Evolutionary conservation across 2,113 vertebrate species (phyloP).

Genomic region (Pleuronectes platessa): DNA sequence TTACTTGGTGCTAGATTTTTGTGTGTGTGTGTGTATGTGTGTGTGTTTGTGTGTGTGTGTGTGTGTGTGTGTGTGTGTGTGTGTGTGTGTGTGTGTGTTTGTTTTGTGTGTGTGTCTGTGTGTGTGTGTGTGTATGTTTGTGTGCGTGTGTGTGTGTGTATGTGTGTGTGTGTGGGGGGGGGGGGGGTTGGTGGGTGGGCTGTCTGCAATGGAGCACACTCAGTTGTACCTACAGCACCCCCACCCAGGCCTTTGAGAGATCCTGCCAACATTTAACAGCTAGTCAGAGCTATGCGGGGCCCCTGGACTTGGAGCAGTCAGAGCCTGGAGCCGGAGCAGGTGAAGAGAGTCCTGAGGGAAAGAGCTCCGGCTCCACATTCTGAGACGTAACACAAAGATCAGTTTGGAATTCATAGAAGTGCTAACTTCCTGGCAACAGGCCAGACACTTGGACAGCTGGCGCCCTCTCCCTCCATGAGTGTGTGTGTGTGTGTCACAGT

Average conservation of each 20-base stretch:
- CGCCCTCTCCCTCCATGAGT: neutral
- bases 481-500: neutral
- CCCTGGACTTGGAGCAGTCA: conserved; percentile 46
- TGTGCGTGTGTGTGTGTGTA: too few relatives aligned
- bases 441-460: conserved; percentile 73
- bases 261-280: conserved; percentile 62
- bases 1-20: neutral
- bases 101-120: too few relatives aligned
- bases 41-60: too few relatives aligned
- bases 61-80: too few relatives aligned
- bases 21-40: too few relatives aligned
- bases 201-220: neutral
- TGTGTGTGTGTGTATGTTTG: too few relatives aligned
- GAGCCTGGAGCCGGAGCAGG: conserved; percentile 60
- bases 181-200: too few relatives aligned
- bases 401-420: conserved; percentile 67
- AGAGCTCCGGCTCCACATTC: conserved; percentile 44
- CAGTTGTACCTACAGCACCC: neutral
- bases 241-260: conserved; percentile 30
- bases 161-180: too few relatives aligned
- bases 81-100: too few relatives aligned
- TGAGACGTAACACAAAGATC: conserved; percentile 70
- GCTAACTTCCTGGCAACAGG: conserved; percentile 70
- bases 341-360: conserved; percentile 65
- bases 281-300: conserved; percentile 41